Conservation (phyloP, 2,888 invertebrate species). For the Tinea semifulvella region DNA sequence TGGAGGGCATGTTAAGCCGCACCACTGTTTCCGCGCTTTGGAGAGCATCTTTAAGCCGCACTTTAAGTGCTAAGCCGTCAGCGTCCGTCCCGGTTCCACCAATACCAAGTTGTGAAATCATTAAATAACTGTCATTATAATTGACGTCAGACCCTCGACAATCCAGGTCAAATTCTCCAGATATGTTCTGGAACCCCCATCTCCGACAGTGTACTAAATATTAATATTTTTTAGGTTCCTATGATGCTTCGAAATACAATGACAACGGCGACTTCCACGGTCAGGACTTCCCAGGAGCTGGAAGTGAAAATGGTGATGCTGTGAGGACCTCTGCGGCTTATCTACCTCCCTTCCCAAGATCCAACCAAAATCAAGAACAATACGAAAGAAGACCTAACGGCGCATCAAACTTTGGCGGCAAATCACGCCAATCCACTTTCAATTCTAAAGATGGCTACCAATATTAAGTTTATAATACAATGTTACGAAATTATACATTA, state of each 20-base stretch:
- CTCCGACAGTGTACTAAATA: too few relatives aligned
- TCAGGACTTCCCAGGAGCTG: not conserved
- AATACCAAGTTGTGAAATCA: too few relatives aligned
- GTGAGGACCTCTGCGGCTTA: constrained; percentile 39
- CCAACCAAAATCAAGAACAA: not conserved
- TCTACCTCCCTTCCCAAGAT: constrained; percentile 30
- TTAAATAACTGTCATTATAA: too few relatives aligned
- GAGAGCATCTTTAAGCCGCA: too few relatives aligned
- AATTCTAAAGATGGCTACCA: constrained; percentile 35
- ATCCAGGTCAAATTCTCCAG: too few relatives aligned
- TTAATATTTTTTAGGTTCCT: constrained; percentile 45
- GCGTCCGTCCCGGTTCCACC: too few relatives aligned
- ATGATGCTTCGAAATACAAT: constrained; percentile 42
- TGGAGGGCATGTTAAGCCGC: too few relatives aligned
- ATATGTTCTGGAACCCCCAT: too few relatives aligned
- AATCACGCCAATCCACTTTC: constrained; percentile 26
- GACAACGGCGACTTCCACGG: constrained; percentile 2
- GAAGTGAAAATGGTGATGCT: constrained; percentile 24
- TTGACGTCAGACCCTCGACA: too few relatives aligned
- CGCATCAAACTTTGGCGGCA: constrained; percentile 20
- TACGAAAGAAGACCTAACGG: too few relatives aligned
- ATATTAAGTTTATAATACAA: constrained; percentile 24
- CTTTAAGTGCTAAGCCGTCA: too few relatives aligned
- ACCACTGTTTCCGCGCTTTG: too few relatives aligned
- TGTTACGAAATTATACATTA: not conserved